Evolutionary conservation across 2,888 invertebrate species (phyloP).

Genomic region (Cepaea hortensis): DNA sequence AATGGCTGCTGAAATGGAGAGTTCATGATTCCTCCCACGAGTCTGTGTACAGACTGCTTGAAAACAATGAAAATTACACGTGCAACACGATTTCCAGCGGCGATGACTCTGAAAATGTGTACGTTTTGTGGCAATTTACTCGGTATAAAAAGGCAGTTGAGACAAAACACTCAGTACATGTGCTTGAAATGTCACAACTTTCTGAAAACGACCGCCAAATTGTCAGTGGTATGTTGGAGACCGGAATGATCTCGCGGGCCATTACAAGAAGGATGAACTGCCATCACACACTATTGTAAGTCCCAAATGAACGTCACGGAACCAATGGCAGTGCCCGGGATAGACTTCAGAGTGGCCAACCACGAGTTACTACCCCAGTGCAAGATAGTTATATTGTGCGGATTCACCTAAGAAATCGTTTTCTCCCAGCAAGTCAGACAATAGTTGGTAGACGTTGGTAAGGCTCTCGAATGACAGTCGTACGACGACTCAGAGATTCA

Average conservation of each 20-base stretch:
- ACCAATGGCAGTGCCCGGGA: neutral
- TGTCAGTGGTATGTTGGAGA: neutral
- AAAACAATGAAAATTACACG: neutral
- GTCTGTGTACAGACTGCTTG: constrained; percentile 2
- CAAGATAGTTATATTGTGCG: neutral
- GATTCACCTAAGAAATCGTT: neutral
- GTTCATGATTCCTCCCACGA: neutral
- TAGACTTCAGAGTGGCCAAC: constrained; percentile 3
- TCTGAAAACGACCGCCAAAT: neutral
- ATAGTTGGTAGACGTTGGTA: too few species aligned
- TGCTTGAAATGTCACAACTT: neutral
- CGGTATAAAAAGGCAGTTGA: constrained; percentile 1
- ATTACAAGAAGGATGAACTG: constrained; percentile 5
- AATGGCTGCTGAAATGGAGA: neutral
- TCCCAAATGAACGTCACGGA: constrained; percentile 4
- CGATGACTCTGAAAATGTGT: neutral
- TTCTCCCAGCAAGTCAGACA: neutral
- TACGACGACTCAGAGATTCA: too few species aligned
- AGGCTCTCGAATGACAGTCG: too few species aligned
- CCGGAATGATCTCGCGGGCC: neutral
- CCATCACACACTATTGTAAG: neutral
- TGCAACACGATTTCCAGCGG: neutral
- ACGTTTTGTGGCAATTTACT: neutral
- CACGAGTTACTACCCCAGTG: neutral
- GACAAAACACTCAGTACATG: constrained; percentile 3